A percentile compares a stretch with the other conserved stretches of the same genome.
phyloP scores from a whole-genome alignment of 2,888 invertebrate species.

The Heteromyza rotundicornis region DNA sequence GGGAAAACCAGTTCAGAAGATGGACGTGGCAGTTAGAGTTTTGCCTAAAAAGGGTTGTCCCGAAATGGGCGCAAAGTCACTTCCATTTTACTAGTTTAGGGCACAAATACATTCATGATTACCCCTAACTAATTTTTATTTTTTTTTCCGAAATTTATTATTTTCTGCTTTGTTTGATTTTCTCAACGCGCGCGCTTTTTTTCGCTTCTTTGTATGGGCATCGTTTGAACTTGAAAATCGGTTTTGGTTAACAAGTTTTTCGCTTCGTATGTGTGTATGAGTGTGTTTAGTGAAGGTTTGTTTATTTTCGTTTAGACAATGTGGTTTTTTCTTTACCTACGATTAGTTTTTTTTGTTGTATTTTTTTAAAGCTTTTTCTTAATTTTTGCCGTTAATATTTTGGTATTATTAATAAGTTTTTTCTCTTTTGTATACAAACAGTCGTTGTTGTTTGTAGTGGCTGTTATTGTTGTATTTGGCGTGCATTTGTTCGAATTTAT shows the following conservation, averaged over 20 bases:
- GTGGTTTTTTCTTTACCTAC: background rate
- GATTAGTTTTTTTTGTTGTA: background rate
- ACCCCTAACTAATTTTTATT: too few relatives aligned
- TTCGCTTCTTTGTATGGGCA: background rate
- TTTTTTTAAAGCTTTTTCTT: background rate
- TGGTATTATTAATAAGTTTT: background rate
- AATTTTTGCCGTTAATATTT: background rate
- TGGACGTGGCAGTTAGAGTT: too few relatives aligned
- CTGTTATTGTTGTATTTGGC: too few relatives aligned
- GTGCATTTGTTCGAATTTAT: too few relatives aligned
- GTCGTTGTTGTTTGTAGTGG: background rate
- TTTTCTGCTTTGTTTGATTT: slow-evolving; percentile 17
- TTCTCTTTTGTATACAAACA: background rate
- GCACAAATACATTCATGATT: too few relatives aligned
- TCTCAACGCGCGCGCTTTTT: background rate
- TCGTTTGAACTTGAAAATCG: slow-evolving; percentile 32
- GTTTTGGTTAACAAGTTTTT: slow-evolving; percentile 21
- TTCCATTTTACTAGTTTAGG: too few relatives aligned
- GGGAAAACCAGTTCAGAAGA: too few relatives aligned
- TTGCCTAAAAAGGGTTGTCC: too few relatives aligned
- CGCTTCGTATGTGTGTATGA: slow-evolving; percentile 27
- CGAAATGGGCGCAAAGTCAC: too few relatives aligned
- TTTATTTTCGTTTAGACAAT: slow-evolving; percentile 40
- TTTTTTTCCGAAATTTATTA: too few relatives aligned
- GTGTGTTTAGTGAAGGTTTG: slow-evolving; percentile 40